Evolutionary conservation across 1,140 invertebrate genomes (phyloP), one percentile per base, ranked within the genome.

Genomic region (Zaprionus tsacasi): DNA sequence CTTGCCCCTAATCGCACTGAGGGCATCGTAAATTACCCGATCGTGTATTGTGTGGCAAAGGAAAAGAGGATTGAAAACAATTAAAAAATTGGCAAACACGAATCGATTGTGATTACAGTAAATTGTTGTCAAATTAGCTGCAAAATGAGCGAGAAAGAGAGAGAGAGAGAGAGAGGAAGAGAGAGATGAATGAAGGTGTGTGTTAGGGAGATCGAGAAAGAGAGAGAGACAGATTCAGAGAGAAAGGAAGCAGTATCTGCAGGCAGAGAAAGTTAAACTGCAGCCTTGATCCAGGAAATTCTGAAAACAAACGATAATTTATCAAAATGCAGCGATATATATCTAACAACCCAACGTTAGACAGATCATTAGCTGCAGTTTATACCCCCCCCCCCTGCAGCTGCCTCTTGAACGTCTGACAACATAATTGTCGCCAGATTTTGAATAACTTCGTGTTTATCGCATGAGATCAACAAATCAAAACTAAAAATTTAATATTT

Each of bases 1-100:
- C 71, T 55, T 10, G 6, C 40, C 25, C 27, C 75, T 78, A 91
- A 91, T 91, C 88, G 82, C 79, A 67, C 77, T 78, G 83, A 75
- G 78, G 83, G 72, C 88, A 91, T 91, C 88, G 88, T 91, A 91
- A 91, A 91, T 91, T 91, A 87, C 89, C 78, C 79, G 88, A 91
- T 91, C 89, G 89, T 91, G 89, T 89, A 76, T 85, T 68, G 77
- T 63, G 67, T 63, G 67, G 61, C 45, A 57, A 75, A 61, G 27
- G 63, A 70, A 89, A 91, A 87, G 87, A 86, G 85, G 81, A 91
- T 91, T 89, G 89, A 75, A 86, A 91, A 91, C 89, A 91, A 91
- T 91, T 91, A 91, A 91, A 87, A 91, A 91, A 89, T 91, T 91
- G 89, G 82, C 85, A 86, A 89, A 91, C 89, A 91, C 88, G 88